phyloP scores from a whole-genome alignment of 2,797 vertebrate species.

The Rhinophrynus dorsalis region DNA sequence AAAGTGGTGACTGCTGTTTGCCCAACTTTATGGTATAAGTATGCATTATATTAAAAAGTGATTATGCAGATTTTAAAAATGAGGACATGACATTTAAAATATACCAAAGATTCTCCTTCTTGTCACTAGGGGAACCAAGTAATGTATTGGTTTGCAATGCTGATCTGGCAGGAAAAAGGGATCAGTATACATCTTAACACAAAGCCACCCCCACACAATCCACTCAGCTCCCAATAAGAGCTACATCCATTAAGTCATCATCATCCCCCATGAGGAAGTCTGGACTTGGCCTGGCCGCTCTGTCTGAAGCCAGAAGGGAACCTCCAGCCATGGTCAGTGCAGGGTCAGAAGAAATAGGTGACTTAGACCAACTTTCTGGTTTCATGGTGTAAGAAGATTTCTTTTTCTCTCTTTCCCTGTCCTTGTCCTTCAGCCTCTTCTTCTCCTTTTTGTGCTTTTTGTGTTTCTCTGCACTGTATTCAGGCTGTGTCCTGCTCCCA shows the following conservation, averaged over 20 bases:
- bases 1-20: too few relatives aligned
- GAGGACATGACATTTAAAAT: too few relatives aligned
- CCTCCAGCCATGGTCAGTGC: constrained; percentile 78
- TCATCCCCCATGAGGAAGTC: constrained; percentile 92
- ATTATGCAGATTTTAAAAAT: too few relatives aligned
- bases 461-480: constrained; percentile 91
- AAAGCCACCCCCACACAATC: constrained; percentile 15
- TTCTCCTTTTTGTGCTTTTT: constrained; percentile 99
- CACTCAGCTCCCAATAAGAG: constrained; percentile 84
- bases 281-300: constrained; percentile 84
- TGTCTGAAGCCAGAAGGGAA: constrained; percentile 77
- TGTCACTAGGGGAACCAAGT: neutral
- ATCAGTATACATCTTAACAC: constrained; percentile 2
- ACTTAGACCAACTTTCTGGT: constrained; percentile 93
- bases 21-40: too few relatives aligned
- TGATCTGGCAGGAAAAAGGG: constrained; percentile 2
- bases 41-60: too few relatives aligned
- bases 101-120: neutral
- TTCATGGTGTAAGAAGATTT: constrained; percentile 87
- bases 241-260: constrained; percentile 97
- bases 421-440: constrained; percentile 83
- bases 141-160: neutral
- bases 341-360: constrained; percentile 88
- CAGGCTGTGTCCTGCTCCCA: constrained; percentile 77
- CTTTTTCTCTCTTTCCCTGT: constrained; percentile 83